Percentiles rank a stretch among this genome's conserved stretches.
Conservation (phyloP, 2,888 invertebrate genomes). For the Melanostoma scalare region DNA sequence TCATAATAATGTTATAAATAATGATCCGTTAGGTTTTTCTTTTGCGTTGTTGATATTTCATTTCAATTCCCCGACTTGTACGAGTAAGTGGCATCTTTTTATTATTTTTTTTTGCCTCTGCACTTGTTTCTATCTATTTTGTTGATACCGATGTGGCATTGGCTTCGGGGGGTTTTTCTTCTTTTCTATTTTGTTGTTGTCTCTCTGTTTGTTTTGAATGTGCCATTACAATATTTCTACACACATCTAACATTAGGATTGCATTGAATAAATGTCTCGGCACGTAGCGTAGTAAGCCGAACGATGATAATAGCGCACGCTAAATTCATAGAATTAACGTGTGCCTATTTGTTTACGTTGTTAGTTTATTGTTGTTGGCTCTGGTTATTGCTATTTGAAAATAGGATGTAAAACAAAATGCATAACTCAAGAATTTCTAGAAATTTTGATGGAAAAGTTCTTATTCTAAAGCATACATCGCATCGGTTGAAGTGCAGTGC, state of each 20-base stretch:
- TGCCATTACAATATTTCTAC: background rate
- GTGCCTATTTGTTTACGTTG: background rate
- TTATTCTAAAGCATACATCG: no score
- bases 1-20: slow-evolving; percentile 70
- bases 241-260: background rate
- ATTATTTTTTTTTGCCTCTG: no score
- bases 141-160: slow-evolving; percentile 31
- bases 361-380: background rate
- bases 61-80: background rate
- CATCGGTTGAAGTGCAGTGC: no score
- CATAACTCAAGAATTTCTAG: no score
- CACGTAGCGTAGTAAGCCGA: slow-evolving; percentile 54
- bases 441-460: no score
- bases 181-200: slow-evolving; percentile 12
- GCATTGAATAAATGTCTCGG: slow-evolving; percentile 57
- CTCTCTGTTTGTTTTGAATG: background rate
- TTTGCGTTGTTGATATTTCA: slow-evolving; percentile 58
- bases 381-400: background rate
- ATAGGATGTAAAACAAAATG: background rate
- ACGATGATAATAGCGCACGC: slow-evolving; percentile 30
- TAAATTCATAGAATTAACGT: slow-evolving; percentile 32
- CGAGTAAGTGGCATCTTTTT: slow-evolving; percentile 5
- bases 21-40: slow-evolving; percentile 68
- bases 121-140: background rate
- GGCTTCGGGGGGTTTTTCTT: background rate